These are phyloP conservation scores for Carpatolechia fugitivella DNA, from an alignment of 2,888 invertebrate genomes.

Conservation along the genomic window DNA sequence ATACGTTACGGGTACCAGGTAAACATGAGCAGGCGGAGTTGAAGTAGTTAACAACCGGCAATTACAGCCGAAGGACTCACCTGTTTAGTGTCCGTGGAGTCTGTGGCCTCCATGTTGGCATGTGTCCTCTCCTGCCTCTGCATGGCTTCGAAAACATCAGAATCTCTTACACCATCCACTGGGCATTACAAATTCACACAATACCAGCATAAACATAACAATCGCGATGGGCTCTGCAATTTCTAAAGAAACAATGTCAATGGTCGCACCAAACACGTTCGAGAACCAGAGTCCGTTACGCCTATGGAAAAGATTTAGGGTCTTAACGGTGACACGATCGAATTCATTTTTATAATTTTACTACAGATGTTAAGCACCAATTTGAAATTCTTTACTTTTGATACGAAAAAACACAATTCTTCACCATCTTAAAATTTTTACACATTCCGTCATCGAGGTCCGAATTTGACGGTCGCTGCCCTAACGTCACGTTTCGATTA, in stretches of 20 bases:
- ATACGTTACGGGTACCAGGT: constrained; percentile 32
- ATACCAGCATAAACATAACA: constrained; percentile 69
- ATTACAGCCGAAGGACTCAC: constrained; percentile 67
- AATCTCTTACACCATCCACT: constrained; percentile 66
- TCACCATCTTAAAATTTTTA: constrained; percentile 76
- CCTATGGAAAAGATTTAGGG: constrained; percentile 32
- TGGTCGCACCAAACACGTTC: constrained; percentile 66
- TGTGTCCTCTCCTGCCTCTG: constrained; percentile 73
- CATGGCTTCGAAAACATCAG: constrained; percentile 75
- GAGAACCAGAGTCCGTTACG: constrained; percentile 36
- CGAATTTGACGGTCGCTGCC: constrained; percentile 73
- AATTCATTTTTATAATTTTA: constrained; percentile 43
- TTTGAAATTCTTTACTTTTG: constrained; percentile 41
- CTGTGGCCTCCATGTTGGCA: constrained; percentile 81
- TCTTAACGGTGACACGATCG: constrained; percentile 34
- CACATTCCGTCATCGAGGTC: constrained; percentile 77
- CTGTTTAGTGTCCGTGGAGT: constrained; percentile 83
- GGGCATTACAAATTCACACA: constrained; percentile 57
- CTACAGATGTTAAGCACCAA: constrained; percentile 43
- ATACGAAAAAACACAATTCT: constrained; percentile 64
- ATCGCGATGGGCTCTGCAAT: constrained; percentile 65
- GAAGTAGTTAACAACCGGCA: constrained; percentile 67
- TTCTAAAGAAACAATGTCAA: constrained; percentile 76
- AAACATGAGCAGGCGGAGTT: constrained; percentile 43
- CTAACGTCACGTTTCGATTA: constrained; percentile 44